Evolutionary conservation across 2,113 vertebrate species (phyloP).

Genomic region (Cyanoderma ruficeps): DNA sequence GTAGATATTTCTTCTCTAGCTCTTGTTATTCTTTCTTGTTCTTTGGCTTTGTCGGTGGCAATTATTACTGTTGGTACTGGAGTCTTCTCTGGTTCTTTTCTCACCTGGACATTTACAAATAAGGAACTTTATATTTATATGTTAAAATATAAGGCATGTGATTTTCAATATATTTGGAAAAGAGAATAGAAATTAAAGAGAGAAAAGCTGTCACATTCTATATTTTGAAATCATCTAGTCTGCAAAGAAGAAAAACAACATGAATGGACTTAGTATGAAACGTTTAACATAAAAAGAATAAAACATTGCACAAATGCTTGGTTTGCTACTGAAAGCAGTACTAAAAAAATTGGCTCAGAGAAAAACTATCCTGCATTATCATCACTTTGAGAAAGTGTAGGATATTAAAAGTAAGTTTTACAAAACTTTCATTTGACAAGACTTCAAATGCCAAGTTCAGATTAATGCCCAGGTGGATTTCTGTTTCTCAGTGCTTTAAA

Average conservation of each 20-base stretch:
- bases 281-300: background rate
- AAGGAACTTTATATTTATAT: background rate
- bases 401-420: background rate
- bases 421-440: background rate
- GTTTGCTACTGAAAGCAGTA: background rate
- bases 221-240: background rate
- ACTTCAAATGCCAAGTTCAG: background rate
- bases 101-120: constrained; percentile 64
- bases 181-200: background rate
- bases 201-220: background rate
- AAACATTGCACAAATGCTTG: background rate
- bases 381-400: background rate
- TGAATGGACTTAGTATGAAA: background rate
- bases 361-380: constrained; percentile 1
- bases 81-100: constrained; percentile 75
- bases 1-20: constrained; percentile 72
- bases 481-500: background rate
- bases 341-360: background rate
- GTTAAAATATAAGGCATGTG: background rate
- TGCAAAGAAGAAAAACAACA: background rate
- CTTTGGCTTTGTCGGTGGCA: constrained; percentile 72
- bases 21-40: constrained; percentile 74
- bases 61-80: constrained; percentile 70
- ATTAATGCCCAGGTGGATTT: background rate
- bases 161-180: background rate